Percentiles rank a stretch among this genome's conserved stretches.
phyloP scores from a whole-genome alignment of 2,797 vertebrate genomes.

The Simalia tracyae region DNA sequence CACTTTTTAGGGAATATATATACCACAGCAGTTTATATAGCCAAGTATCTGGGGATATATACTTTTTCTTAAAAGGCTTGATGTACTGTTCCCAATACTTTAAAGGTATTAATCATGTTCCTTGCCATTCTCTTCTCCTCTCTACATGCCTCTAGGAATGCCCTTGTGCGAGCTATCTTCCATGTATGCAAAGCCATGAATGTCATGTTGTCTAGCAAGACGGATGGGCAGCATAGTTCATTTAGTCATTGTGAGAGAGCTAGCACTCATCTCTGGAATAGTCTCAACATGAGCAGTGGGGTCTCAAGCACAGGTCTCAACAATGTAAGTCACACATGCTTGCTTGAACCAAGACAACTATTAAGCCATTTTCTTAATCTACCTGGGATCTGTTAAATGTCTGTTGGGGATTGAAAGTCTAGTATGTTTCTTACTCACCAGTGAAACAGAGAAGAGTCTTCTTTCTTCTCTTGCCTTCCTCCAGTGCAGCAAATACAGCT shows the following conservation, averaged over 20 bases:
- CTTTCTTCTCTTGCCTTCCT: neutral
- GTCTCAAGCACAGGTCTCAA: conserved; percentile 80
- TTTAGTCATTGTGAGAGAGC: conserved; percentile 88
- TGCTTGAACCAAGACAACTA: neutral
- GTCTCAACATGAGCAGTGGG: conserved; percentile 79
- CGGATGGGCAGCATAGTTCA: conserved; percentile 80
- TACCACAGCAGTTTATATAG: neutral
- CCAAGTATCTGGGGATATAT: neutral
- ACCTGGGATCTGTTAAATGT: neutral
- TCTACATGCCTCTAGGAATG: conserved; percentile 76
- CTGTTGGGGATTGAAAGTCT: neutral
- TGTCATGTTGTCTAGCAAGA: conserved; percentile 84
- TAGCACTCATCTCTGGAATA: conserved; percentile 86
- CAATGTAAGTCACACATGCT: conserved; percentile 75
- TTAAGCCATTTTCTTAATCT: neutral
- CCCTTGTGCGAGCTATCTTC: conserved; percentile 87
- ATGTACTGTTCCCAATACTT: neutral
- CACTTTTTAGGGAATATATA: neutral
- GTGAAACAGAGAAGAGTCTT: neutral
- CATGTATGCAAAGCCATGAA: conserved; percentile 90
- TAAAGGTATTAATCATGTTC: neutral
- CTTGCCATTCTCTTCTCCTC: neutral
- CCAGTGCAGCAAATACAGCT: neutral
- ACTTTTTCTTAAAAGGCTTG: neutral
- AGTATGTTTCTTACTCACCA: neutral